Evolutionary conservation across 2,888 invertebrate species (phyloP).

Genomic region (Eupithecia inturbata): DNA sequence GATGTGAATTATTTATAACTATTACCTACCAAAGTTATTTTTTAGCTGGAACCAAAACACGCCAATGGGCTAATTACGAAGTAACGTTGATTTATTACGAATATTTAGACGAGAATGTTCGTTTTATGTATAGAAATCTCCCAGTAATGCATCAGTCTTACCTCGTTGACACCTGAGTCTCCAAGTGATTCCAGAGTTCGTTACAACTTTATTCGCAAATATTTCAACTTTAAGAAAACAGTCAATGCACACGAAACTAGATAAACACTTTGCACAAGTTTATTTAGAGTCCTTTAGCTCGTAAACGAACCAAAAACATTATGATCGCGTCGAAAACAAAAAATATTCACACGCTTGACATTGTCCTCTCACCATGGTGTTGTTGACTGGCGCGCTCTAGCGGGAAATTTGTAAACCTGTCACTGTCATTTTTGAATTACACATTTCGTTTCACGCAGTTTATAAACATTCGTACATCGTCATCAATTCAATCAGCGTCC

Average conservation of each 20-base stretch:
- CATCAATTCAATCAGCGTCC: not conserved
- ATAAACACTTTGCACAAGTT: constrained; percentile 66
- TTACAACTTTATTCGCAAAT: constrained; percentile 79
- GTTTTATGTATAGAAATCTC: constrained; percentile 71
- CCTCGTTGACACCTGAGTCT: constrained; percentile 84
- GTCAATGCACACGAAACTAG: constrained; percentile 61
- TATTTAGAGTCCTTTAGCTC: constrained; percentile 68
- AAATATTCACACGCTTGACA: constrained; percentile 77
- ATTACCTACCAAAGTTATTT: constrained; percentile 60
- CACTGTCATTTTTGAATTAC: constrained; percentile 31
- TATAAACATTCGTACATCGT: not conserved
- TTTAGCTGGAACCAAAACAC: constrained; percentile 47
- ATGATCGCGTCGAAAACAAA: constrained; percentile 77
- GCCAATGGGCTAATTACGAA: constrained; percentile 52
- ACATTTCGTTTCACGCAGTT: constrained; percentile 52
- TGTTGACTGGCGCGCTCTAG: constrained; percentile 67
- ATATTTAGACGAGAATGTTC: constrained; percentile 58
- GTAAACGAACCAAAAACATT: constrained; percentile 74
- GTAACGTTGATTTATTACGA: constrained; percentile 46
- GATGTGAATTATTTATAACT: constrained; percentile 77
- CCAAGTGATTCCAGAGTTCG: constrained; percentile 80
- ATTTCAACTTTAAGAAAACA: constrained; percentile 70
- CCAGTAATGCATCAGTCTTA: constrained; percentile 77
- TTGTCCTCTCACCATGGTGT: constrained; percentile 81
- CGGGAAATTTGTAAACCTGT: constrained; percentile 40